Evolutionary conservation across 2,113 vertebrate species (phyloP), one percentile per base, ranked within the genome.

Genomic region (Poicephalus meyeri): DNA sequence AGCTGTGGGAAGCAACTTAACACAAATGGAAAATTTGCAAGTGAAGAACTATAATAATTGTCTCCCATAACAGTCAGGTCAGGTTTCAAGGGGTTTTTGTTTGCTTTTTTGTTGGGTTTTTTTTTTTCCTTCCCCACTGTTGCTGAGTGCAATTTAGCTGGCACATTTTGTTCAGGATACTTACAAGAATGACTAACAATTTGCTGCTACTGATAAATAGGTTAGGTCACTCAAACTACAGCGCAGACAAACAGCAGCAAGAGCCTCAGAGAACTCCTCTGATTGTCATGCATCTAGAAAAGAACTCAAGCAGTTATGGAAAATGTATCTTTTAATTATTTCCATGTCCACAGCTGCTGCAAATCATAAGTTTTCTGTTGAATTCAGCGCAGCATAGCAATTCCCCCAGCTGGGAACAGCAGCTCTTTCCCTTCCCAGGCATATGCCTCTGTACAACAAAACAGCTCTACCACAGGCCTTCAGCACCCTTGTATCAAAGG

Each of bases 1-100:
- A 95, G 74, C 96, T 97, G 96, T 96, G 95, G 93, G 95, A 97
- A 97, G 95, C 95, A 60, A 19, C 88, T 77, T 78, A 60, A 93
- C 92, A 95, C 88, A 97, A 97, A 96, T 53, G 77, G 73, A 94
- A 96, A 94, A 97, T 97, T 97, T 97, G 95, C 96, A 96, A 96
- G 92, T 93, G 95, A 94, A 96, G 93, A 96, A 94, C 86, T 96
- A 44, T 72, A 93, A 97, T 92, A 93, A 95, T 93, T 44, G 2
- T 81, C 95, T 94, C 91, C 90, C 95, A 89, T 93, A 96, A 96
- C 61, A 91, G 93, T 73, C 85, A 83, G 80, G 94, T 86, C 93
- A 96, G 93, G 92, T 91, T 96, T 88, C 0, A 4, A 84, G 72
- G 46, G 24, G 3, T 15, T 92, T 88, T 44, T 78, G 37, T 91